Evolutionary conservation across 2,113 vertebrate genomes (phyloP), one percentile per base, ranked within the genome.

Genomic region (Uria lomvia): DNA sequence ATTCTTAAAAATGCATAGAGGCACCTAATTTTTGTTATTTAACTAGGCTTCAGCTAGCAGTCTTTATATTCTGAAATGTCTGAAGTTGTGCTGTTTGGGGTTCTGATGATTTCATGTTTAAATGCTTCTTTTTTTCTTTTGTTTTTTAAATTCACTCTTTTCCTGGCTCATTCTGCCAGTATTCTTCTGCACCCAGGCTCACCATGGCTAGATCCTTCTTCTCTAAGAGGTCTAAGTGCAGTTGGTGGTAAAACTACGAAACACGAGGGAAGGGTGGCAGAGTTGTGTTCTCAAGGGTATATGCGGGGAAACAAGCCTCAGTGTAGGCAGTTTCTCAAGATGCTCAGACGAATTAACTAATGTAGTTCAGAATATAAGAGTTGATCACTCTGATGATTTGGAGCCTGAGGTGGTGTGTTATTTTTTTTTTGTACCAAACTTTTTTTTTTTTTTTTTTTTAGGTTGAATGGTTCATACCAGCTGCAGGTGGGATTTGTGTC

Each of bases 41-140:
- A 80, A 18, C 15, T 36, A 56, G 26, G 11, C 30, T 72, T 92
- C 38, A 79, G 7, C 24, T 26, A 23, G 3, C 10, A 53, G 16
- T 62, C 26, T 80, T 78, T 21, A 8, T 77, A n/a, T 50, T 84
- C 27, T 77, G 55, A 49, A 70, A 53, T 47, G 9, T 56, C 18
- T 78, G 40, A 50, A 66, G 18, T 82, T 55, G 10, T 36, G 18
- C 29, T 70, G 4, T 53, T 75, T 85, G 40, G 11, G 11, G 12
- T 80, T 49, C n/a, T 77, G 55, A 53, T 6, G 6, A 47, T 43
- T 52, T 38, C 7, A 16, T 45, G 9, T 23, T 83, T 80, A 43
- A 65, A 24, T 49, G 2, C 1, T 42, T 10, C 3, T n/a, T 45
- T 47, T 5, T n/a, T 36, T 6, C 1, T 4, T 23, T 15, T 23